phyloP scores from a whole-genome alignment of 2,113 vertebrate species.

The Thunnus thynnus region DNA sequence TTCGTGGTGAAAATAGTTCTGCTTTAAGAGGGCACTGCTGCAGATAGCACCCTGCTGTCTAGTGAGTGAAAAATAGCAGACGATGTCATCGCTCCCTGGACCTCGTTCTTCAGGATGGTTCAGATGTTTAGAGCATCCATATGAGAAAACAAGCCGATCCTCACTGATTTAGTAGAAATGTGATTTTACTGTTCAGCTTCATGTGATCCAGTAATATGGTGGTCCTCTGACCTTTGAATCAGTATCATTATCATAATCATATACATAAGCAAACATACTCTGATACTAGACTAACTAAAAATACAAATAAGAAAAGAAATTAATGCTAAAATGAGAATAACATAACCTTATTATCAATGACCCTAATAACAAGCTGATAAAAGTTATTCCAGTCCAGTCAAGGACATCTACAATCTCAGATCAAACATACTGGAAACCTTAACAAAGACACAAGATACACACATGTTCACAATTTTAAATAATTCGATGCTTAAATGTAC shows the following conservation, averaged over 20 bases:
- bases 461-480: too few relatives aligned
- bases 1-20: constrained; percentile 70
- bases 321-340: not conserved
- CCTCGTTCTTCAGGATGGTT: not conserved
- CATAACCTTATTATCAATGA: not conserved
- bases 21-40: constrained; percentile 56
- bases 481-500: too few relatives aligned
- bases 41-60: constrained; percentile 60
- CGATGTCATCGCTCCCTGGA: constrained; percentile 27
- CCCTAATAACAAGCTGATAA: too few relatives aligned
- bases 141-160: not conserved
- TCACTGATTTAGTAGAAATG: not conserved
- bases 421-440: too few relatives aligned
- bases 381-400: too few relatives aligned
- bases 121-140: constrained; percentile 8
- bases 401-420: too few relatives aligned
- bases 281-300: not conserved
- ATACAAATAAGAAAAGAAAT: not conserved
- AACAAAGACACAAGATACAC: too few relatives aligned
- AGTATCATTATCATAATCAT: not conserved
- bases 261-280: not conserved
- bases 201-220: too few relatives aligned
- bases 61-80: constrained; percentile 38
- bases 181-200: too few relatives aligned
- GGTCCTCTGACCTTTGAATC: not conserved